Percentiles rank a stretch among this genome's conserved stretches.
These are phyloP conservation scores for Lycaena phlaeas DNA, from an alignment of 2,888 invertebrate genomes.

Conservation along the genomic window DNA sequence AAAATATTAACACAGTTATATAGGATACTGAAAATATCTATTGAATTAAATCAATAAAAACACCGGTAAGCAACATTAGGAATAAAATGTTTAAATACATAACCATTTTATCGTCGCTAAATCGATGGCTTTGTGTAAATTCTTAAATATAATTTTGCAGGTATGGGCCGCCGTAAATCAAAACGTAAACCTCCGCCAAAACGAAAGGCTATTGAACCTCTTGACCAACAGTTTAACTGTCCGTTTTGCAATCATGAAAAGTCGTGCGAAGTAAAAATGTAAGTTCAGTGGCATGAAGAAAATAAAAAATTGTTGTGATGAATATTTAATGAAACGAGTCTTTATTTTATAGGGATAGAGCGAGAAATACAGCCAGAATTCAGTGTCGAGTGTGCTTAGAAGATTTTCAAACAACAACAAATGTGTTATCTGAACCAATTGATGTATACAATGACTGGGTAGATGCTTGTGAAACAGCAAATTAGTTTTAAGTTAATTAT, in stretches of 20 bases:
- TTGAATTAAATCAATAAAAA: no score
- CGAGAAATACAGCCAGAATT: constrained; percentile 93
- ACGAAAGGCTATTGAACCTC: constrained; percentile 90
- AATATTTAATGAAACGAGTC: not conserved
- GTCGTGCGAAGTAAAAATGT: constrained; percentile 99
- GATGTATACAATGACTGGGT: constrained; percentile 99
- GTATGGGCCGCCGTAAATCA: constrained; percentile 96
- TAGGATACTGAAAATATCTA: no score
- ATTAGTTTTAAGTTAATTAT: constrained; percentile 35
- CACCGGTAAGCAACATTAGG: not conserved
- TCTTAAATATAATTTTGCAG: no score
- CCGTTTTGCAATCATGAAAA: constrained; percentile 99
- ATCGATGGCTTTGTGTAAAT: not conserved
- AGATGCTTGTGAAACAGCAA: constrained; percentile 98
- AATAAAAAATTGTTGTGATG: not conserved
- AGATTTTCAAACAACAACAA: constrained; percentile 96
- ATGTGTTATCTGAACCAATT: constrained; percentile 95
- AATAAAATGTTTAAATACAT: not conserved
- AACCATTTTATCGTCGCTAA: no score
- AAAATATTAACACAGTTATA: no score
- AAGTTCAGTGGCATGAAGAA: constrained; percentile 59
- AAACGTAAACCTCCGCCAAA: constrained; percentile 98
- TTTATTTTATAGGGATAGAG: constrained; percentile 86
- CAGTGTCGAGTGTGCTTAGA: constrained; percentile 96
- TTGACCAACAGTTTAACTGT: constrained; percentile 97